Evolutionary conservation across 2,888 invertebrate genomes (phyloP).

Genomic region (Tryphoninae sp.): DNA sequence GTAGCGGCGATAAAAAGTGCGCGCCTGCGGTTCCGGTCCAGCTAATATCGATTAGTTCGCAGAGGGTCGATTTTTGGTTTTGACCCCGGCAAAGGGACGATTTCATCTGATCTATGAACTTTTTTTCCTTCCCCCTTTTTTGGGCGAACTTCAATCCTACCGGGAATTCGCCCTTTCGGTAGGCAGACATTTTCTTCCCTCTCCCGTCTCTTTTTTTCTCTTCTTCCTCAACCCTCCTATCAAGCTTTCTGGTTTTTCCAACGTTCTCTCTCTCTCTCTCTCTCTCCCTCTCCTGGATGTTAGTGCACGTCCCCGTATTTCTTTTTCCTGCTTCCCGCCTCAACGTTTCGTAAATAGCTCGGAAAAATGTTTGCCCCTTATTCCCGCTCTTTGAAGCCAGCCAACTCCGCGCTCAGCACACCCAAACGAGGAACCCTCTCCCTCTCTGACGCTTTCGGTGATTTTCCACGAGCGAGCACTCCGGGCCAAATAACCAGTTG

Average conservation of each 20-base stretch:
- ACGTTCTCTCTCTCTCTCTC: conserved; percentile 15
- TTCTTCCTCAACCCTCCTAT: conserved; percentile 28
- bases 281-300: not conserved
- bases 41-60: conserved; percentile 59
- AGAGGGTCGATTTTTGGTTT: conserved; percentile 41
- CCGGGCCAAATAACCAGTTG: not conserved
- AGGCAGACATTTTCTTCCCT: conserved; percentile 16
- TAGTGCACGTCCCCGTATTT: conserved; percentile 9
- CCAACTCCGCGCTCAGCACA: not conserved
- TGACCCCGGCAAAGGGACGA: conserved; percentile 56
- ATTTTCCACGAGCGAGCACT: conserved; percentile 6
- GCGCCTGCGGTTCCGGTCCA: conserved; percentile 45
- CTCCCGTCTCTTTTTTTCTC: not conserved
- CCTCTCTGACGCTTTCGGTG: not conserved
- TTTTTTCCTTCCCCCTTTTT: conserved; percentile 30
- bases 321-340: conserved; percentile 14
- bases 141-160: conserved; percentile 12
- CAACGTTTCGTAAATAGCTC: conserved; percentile 32
- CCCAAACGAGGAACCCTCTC: not conserved
- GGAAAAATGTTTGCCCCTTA: conserved; percentile 56
- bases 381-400: conserved; percentile 36
- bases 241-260: conserved; percentile 36
- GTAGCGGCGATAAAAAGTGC: conserved; percentile 39
- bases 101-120: conserved; percentile 46
- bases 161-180: conserved; percentile 39